These are phyloP conservation scores for Zaprionus lachaisei DNA, from an alignment of 1,140 invertebrate species.

Conservation along the genomic window DNA sequence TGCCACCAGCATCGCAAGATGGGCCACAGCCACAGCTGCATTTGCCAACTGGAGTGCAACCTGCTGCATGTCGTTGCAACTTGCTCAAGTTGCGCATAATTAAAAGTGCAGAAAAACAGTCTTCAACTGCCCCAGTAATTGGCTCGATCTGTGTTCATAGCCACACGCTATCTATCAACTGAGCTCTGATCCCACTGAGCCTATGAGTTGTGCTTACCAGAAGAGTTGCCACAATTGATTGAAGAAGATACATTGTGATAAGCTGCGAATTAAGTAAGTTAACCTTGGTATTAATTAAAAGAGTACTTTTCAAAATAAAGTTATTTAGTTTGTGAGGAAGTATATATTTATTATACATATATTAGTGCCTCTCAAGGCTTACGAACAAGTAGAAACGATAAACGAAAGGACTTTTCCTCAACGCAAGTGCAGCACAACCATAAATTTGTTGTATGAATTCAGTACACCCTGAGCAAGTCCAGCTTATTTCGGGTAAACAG, in stretches of 20 bases:
- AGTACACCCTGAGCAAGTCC: too few relatives aligned
- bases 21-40: conserved; percentile 27
- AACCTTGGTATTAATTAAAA: neutral
- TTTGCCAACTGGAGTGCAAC: conserved; percentile 25
- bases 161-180: conserved; percentile 27
- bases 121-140: conserved; percentile 53
- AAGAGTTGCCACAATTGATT: neutral
- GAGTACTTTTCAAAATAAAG: neutral
- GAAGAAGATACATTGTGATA: neutral
- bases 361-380: too few relatives aligned
- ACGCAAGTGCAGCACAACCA: too few relatives aligned
- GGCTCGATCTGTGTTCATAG: conserved; percentile 39
- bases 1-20: conserved; percentile 51
- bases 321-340: neutral
- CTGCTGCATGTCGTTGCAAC: conserved; percentile 26
- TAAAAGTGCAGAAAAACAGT: conserved; percentile 61
- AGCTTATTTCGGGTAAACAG: too few relatives aligned
- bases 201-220: neutral
- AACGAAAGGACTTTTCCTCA: too few relatives aligned
- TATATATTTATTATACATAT: too few relatives aligned
- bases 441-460: too few relatives aligned
- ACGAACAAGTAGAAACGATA: too few relatives aligned
- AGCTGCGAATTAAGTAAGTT: neutral
- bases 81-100: conserved; percentile 65
- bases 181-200: conserved; percentile 21